Evolutionary conservation across 2,797 vertebrate genomes (phyloP).

Genomic region (Salarias fasciatus): DNA sequence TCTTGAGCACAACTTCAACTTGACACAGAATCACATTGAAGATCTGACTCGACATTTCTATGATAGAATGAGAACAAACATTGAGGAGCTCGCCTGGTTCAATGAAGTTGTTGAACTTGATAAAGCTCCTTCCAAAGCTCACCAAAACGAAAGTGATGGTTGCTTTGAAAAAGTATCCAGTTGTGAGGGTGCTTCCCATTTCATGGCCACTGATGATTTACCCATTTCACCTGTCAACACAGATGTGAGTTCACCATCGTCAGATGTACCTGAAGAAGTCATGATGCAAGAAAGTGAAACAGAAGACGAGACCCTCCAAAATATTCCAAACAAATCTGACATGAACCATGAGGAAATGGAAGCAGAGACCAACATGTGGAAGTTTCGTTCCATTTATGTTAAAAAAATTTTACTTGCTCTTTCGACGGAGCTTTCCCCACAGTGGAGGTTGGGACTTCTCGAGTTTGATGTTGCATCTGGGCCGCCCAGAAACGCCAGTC

Average conservation of each 20-base stretch:
- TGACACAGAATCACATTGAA: neutral
- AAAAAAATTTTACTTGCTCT: conserved; percentile 13
- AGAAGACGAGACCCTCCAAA: neutral
- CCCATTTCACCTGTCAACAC: neutral
- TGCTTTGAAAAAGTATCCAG: neutral
- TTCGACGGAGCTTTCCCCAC: neutral
- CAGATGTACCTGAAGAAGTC: neutral
- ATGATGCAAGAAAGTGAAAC: neutral
- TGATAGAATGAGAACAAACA: neutral
- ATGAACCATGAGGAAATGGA: too few relatives aligned
- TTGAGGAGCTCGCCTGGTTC: neutral
- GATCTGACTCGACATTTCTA: neutral
- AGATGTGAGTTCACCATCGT: neutral
- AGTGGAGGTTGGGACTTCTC: neutral
- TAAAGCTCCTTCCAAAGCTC: too few relatives aligned
- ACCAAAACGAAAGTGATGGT: too few relatives aligned
- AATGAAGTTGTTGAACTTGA: conserved; percentile 12
- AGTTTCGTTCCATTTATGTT: conserved; percentile 22
- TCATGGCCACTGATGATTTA: neutral
- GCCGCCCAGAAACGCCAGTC: conserved; percentile 22
- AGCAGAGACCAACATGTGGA: conserved; percentile 38
- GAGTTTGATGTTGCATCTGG: conserved; percentile 43
- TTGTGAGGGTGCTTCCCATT: too few relatives aligned
- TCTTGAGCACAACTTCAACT: conserved; percentile 41
- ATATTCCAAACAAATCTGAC: too few relatives aligned